Percentiles rank a stretch among this genome's conserved stretches.
Conservation (phyloP, 2,797 vertebrate species). For the Tenualosa ilisha region DNA sequence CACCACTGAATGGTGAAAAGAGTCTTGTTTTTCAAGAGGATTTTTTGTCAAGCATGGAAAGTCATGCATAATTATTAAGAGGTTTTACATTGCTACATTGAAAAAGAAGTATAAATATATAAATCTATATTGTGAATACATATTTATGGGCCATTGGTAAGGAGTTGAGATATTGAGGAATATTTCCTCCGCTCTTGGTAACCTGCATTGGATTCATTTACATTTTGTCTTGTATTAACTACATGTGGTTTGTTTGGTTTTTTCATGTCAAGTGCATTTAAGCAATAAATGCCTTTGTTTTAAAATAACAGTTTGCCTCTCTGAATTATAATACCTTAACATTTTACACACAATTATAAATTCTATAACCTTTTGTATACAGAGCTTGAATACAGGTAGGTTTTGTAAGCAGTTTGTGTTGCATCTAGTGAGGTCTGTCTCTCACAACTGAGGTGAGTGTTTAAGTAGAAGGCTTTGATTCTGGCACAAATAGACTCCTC, state of each 20-base stretch:
- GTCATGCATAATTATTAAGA: slow-evolving; percentile 53
- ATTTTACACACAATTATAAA: no score
- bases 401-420: background rate
- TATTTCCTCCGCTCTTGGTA: slow-evolving; percentile 63
- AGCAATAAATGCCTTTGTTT: slow-evolving; percentile 85
- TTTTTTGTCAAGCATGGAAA: slow-evolving; percentile 49
- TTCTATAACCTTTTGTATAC: no score
- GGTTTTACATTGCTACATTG: slow-evolving; percentile 53
- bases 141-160: slow-evolving; percentile 81
- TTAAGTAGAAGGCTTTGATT: background rate
- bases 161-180: slow-evolving; percentile 63
- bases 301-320: slow-evolving; percentile 48
- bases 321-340: background rate
- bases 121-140: slow-evolving; percentile 76
- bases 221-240: slow-evolving; percentile 82
- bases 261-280: slow-evolving; percentile 83
- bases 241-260: slow-evolving; percentile 74
- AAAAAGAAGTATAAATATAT: slow-evolving; percentile 46
- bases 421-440: background rate
- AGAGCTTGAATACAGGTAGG: background rate
- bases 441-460: background rate
- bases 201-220: slow-evolving; percentile 78
- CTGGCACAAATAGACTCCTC: background rate
- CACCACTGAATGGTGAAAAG: slow-evolving; percentile 45
- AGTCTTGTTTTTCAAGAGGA: slow-evolving; percentile 42